A percentile compares a stretch with the other conserved stretches of the same genome.
Evolutionary conservation across 1,140 invertebrate species (phyloP).

Genomic region (Drosophila burlai): DNA sequence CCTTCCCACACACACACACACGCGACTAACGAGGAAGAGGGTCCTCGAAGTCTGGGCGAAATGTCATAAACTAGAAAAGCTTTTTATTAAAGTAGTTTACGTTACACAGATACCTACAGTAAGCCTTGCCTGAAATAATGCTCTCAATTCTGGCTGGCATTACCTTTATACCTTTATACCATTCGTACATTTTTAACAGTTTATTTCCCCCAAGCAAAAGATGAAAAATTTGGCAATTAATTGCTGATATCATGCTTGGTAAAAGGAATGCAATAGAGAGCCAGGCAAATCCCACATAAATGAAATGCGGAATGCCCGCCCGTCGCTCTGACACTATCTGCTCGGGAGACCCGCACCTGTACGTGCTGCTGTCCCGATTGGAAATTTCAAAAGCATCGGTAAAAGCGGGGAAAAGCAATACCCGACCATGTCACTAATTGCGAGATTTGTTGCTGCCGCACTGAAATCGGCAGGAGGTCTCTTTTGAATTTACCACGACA

Average conservation of each 20-base stretch:
- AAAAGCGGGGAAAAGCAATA: conserved; percentile 27
- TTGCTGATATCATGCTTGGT: conserved; percentile 1
- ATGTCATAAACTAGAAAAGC: conserved; percentile 22
- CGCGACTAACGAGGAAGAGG: conserved; percentile 7
- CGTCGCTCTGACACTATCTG: not conserved
- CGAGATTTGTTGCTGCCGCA: conserved; percentile 35
- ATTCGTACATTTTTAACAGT: not conserved
- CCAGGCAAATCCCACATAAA: conserved; percentile 4
- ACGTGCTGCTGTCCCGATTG: conserved; percentile 22
- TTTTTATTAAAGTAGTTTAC: conserved; percentile 17
- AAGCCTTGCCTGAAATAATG: not conserved
- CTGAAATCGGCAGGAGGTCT: conserved; percentile 34
- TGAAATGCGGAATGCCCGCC: not conserved
- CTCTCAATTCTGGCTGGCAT: not conserved
- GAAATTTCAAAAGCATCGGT: conserved; percentile 6
- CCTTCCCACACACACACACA: not conserved
- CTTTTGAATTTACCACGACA: conserved; percentile 39
- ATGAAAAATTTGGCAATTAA: not conserved
- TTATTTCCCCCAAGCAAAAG: not conserved
- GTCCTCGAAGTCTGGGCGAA: conserved; percentile 10
- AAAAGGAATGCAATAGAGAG: not conserved
- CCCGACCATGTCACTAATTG: conserved; percentile 43
- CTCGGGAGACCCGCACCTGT: not conserved
- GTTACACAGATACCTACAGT: not conserved
- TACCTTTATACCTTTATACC: too few species aligned